Percentiles rank a stretch among this genome's conserved stretches.
These are phyloP conservation scores for Pocota personata DNA, from an alignment of 2,888 invertebrate species.

Conservation along the genomic window DNA sequence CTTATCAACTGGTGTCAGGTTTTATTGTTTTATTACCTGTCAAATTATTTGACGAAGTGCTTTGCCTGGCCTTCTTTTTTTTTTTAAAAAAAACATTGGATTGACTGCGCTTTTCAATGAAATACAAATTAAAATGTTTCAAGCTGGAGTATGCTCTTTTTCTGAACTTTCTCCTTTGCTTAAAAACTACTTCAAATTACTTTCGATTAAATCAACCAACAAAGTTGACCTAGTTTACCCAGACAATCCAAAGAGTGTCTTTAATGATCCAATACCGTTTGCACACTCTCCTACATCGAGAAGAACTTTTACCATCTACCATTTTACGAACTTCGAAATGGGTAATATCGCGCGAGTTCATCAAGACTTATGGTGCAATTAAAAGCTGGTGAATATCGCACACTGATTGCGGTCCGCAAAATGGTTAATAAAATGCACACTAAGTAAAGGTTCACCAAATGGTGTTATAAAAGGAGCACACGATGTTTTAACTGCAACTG, in stretches of 20 bases:
- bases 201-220: background rate
- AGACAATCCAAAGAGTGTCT: constrained; percentile 5
- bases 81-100: no score
- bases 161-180: no score
- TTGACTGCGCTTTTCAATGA: background rate
- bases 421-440: constrained; percentile 66
- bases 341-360: constrained; percentile 55
- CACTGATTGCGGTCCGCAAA: constrained; percentile 62
- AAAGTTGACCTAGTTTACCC: background rate
- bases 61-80: background rate
- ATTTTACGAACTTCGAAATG: constrained; percentile 53
- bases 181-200: background rate
- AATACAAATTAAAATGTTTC: background rate
- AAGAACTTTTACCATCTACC: constrained; percentile 1
- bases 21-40: background rate
- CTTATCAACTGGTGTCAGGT: constrained; percentile 46
- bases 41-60: constrained; percentile 15
- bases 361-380: constrained; percentile 59
- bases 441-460: constrained; percentile 50
- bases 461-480: constrained; percentile 28
- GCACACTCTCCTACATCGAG: background rate
- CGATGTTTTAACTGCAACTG: constrained; percentile 38
- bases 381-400: constrained; percentile 56
- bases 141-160: no score
- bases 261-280: constrained; percentile 1